Evolutionary conservation across 1,140 invertebrate genomes (phyloP).

Genomic region (Belonocnema kinseyi): DNA sequence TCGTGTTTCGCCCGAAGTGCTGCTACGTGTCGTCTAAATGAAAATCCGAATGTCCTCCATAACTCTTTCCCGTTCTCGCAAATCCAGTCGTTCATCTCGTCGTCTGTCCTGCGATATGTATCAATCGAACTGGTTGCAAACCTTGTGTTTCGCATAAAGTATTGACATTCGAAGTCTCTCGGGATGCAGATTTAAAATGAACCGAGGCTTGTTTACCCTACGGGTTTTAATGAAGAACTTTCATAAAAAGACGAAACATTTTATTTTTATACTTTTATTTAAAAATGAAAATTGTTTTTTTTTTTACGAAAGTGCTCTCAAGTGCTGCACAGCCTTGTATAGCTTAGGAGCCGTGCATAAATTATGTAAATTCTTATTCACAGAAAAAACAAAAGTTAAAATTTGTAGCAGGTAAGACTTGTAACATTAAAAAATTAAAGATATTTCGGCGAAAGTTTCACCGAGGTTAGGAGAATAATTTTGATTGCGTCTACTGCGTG

Average conservation of each 20-base stretch:
- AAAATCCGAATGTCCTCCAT: slow-evolving; percentile 62
- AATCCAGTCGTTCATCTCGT: slow-evolving; percentile 43
- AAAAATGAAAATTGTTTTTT: background rate
- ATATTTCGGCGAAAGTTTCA: too few relatives aligned
- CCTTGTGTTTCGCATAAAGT: slow-evolving; percentile 54
- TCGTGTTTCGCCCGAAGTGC: slow-evolving; percentile 58
- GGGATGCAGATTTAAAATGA: slow-evolving; percentile 46
- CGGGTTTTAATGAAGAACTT: slow-evolving; percentile 46
- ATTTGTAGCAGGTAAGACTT: too few relatives aligned
- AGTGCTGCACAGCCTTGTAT: too few relatives aligned
- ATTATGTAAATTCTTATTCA: too few relatives aligned
- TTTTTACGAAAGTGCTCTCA: too few relatives aligned
- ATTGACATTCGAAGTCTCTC: slow-evolving; percentile 47
- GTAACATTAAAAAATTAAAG: too few relatives aligned
- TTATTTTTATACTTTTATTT: background rate
- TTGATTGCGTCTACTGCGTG: too few relatives aligned
- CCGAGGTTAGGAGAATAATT: too few relatives aligned
- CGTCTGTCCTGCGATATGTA: slow-evolving; percentile 9
- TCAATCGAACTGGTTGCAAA: slow-evolving; percentile 23
- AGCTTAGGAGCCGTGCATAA: too few relatives aligned
- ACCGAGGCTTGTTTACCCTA: slow-evolving; percentile 51
- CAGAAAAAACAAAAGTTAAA: too few relatives aligned
- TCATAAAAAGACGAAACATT: background rate
- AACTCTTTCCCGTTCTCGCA: slow-evolving; percentile 35
- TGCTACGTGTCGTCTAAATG: slow-evolving; percentile 58